Conservation (phyloP, 2,888 invertebrate species). For the Coenonympha arcania region DNA sequence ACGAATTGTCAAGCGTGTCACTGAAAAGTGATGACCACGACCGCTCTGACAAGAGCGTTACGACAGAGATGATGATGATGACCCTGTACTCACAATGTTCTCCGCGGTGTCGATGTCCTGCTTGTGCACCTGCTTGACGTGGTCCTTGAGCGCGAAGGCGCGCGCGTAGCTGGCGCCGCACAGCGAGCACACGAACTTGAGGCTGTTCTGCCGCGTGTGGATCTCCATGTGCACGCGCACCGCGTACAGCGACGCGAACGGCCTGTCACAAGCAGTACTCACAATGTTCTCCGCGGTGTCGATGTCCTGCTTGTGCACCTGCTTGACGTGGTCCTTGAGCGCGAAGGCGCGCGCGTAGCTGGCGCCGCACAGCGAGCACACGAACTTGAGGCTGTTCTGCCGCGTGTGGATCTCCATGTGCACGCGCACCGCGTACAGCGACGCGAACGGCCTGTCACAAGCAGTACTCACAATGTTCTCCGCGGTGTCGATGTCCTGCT, state of each 20-base stretch:
- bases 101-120: constrained; percentile 30
- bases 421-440: too few relatives aligned
- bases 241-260: too few relatives aligned
- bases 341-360: constrained; percentile 84
- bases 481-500: constrained; percentile 32
- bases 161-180: constrained; percentile 86
- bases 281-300: constrained; percentile 8
- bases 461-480: constrained; percentile 12
- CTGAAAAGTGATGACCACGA: too few relatives aligned
- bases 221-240: too few relatives aligned
- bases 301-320: constrained; percentile 67
- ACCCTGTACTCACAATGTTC: constrained; percentile 7
- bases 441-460: too few relatives aligned
- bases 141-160: constrained; percentile 82
- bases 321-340: constrained; percentile 80
- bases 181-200: constrained; percentile 79
- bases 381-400: constrained; percentile 80
- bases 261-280: too few relatives aligned
- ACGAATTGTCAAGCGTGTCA: too few relatives aligned
- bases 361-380: constrained; percentile 82
- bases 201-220: constrained; percentile 79
- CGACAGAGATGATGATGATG: too few relatives aligned
- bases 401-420: constrained; percentile 82
- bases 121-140: constrained; percentile 78
- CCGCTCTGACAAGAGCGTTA: too few relatives aligned